Percentiles rank a stretch among this genome's conserved stretches.
phyloP scores from a whole-genome alignment of 64 coral and sea anemone species.

The Actinia tenebrosa region DNA sequence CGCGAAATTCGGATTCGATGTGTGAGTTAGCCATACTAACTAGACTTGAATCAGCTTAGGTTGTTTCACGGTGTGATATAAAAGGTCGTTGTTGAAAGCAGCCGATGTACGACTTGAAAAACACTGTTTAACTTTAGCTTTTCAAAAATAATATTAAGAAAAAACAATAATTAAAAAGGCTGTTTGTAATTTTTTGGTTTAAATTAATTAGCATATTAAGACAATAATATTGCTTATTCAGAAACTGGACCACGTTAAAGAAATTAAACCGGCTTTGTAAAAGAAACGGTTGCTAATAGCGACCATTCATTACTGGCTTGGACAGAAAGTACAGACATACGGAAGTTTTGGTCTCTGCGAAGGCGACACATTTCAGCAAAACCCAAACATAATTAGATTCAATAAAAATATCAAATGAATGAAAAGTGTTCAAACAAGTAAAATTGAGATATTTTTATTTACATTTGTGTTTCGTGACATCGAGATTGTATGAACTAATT shows the following conservation, averaged over 20 bases:
- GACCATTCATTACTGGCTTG: not conserved
- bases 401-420: not conserved
- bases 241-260: not conserved
- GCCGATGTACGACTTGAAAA: too few species aligned
- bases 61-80: too few species aligned
- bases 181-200: not conserved
- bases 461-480: not conserved
- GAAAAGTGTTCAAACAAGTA: not conserved
- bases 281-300: constrained; percentile 1
- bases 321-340: not conserved
- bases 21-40: too few species aligned
- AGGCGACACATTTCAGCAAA: not conserved
- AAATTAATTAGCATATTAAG: not conserved
- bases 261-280: too few species aligned
- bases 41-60: too few species aligned
- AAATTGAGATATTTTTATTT: not conserved
- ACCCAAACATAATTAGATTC: not conserved
- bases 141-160: too few species aligned
- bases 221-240: not conserved
- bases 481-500: not conserved
- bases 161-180: too few species aligned
- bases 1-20: too few species aligned
- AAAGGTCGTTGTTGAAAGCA: too few species aligned
- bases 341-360: not conserved
- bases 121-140: too few species aligned